Conservation (phyloP, 2,888 invertebrate species). For the Diplazon laetatorius region DNA sequence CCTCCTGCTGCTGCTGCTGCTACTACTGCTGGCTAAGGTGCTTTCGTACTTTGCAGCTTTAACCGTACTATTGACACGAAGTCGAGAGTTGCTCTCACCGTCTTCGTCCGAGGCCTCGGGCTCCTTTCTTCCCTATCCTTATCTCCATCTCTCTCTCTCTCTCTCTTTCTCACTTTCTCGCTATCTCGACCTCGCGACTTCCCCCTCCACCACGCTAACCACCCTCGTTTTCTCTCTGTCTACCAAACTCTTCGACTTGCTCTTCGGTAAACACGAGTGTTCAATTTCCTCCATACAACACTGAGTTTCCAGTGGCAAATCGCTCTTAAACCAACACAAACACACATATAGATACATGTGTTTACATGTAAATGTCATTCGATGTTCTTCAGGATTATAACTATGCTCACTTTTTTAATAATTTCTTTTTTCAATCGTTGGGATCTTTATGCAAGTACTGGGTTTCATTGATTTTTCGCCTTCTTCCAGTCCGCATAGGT, state of each 20-base stretch:
- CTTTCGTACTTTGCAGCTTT: slow-evolving; percentile 71
- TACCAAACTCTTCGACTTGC: slow-evolving; percentile 54
- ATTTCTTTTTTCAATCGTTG: no score
- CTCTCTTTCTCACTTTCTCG: slow-evolving; percentile 47
- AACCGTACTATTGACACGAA: slow-evolving; percentile 70
- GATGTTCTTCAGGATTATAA: neutral
- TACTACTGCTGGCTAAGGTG: slow-evolving; percentile 59
- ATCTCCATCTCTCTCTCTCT: slow-evolving; percentile 26
- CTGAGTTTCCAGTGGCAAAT: slow-evolving; percentile 56
- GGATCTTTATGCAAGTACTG: no score
- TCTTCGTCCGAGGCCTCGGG: slow-evolving; percentile 40
- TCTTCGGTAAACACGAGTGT: slow-evolving; percentile 65
- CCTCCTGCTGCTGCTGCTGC: slow-evolving; percentile 3
- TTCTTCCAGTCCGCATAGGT: neutral
- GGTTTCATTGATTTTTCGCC: neutral
- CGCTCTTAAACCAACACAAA: slow-evolving; percentile 47
- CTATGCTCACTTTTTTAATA: no score
- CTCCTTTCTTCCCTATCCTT: slow-evolving; percentile 45
- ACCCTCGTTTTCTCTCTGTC: slow-evolving; percentile 48
- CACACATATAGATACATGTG: slow-evolving; percentile 10
- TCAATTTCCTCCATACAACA: slow-evolving; percentile 63
- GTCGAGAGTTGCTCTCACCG: slow-evolving; percentile 64
- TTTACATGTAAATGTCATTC: neutral
- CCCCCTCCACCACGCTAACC: no score
- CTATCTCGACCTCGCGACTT: slow-evolving; percentile 17